These are phyloP conservation scores for Pangasius mekongensis DNA, from an alignment of 2,797 vertebrate genomes.

Conservation along the genomic window DNA sequence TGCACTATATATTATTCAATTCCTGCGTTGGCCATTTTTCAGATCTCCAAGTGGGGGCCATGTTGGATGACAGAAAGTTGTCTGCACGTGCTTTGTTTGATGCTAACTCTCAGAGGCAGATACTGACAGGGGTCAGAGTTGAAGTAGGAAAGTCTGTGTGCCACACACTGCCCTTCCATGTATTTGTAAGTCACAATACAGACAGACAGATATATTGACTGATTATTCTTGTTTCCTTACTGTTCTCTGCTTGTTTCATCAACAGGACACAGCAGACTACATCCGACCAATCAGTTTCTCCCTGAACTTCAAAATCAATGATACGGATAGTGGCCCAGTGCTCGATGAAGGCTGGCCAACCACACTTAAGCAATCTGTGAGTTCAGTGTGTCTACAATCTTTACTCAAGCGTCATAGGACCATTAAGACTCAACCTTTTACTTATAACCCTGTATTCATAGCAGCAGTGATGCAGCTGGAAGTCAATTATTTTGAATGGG, in stretches of 20 bases:
- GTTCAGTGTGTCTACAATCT: constrained; percentile 49
- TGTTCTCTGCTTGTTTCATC: constrained; percentile 36
- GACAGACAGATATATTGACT: constrained; percentile 4
- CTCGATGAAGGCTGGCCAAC: constrained; percentile 85
- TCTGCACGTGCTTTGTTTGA: constrained; percentile 86
- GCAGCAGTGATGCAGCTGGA: neutral
- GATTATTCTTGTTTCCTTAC: neutral
- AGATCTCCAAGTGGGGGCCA: constrained; percentile 81
- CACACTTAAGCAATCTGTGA: constrained; percentile 82
- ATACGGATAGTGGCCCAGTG: constrained; percentile 79
- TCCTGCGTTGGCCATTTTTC: neutral
- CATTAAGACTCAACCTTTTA: neutral
- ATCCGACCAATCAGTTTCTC: constrained; percentile 89
- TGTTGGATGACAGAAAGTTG: constrained; percentile 86
- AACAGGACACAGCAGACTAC: constrained; percentile 91
- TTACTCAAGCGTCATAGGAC: neutral
- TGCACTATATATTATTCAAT: neutral
- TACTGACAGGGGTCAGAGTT: constrained; percentile 70
- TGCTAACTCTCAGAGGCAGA: constrained; percentile 81
- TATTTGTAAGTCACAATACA: constrained; percentile 81
- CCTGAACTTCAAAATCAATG: constrained; percentile 83
- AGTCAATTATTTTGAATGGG: neutral
- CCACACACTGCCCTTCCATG: constrained; percentile 84
- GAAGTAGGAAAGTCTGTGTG: constrained; percentile 77
- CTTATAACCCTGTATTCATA: neutral